A percentile compares a stretch with the other conserved stretches of the same genome.
These are phyloP conservation scores for Cephus spinipes DNA, from an alignment of 2,888 invertebrate genomes.

Conservation along the genomic window DNA sequence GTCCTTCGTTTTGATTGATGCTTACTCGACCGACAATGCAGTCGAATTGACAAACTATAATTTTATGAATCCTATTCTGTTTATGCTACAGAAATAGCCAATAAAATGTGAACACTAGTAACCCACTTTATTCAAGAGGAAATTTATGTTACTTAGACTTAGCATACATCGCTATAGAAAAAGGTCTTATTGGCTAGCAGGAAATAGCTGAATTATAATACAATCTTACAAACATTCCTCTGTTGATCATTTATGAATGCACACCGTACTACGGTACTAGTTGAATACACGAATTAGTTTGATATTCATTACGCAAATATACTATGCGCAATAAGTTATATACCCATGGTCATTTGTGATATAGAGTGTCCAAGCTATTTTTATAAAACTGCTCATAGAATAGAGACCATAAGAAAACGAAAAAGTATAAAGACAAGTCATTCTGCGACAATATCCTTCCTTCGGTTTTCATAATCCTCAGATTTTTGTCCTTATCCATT, in stretches of 20 bases:
- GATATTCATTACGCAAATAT: background rate
- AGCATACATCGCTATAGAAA: background rate
- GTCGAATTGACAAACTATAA: background rate
- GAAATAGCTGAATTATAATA: background rate
- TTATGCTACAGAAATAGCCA: background rate
- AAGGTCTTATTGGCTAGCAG: background rate
- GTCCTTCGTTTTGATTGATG: background rate
- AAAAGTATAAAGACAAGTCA: background rate
- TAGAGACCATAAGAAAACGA: background rate
- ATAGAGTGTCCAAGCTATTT: background rate
- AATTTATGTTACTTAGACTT: background rate
- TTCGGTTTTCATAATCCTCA: background rate
- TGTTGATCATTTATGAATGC: background rate
- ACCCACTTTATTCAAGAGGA: background rate
- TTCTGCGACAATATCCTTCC: background rate
- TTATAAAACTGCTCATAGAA: background rate
- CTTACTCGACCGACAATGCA: background rate
- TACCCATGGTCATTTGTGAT: background rate
- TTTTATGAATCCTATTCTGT: background rate
- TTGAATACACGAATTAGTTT: background rate
- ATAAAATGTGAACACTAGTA: background rate
- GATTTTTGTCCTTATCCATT: background rate
- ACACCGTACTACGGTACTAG: background rate
- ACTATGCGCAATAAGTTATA: background rate
- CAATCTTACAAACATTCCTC: background rate